Evolutionary conservation across 1,140 invertebrate species (phyloP).

Genomic region (Tetragonula clypearis): DNA sequence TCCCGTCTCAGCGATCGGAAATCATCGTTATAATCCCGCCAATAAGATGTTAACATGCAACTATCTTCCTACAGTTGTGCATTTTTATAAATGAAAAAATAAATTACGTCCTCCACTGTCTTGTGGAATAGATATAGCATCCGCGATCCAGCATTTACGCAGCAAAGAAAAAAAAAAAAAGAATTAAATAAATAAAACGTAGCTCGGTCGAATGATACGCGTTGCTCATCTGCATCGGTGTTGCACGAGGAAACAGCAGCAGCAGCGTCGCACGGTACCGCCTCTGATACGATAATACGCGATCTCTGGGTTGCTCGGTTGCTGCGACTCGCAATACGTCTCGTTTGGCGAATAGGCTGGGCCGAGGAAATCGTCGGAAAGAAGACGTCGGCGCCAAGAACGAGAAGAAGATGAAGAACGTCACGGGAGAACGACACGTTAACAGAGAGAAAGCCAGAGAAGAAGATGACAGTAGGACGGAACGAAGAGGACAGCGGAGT

Average conservation of each 20-base stretch:
- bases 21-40: no score
- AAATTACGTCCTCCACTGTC: no score
- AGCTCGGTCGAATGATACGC: no score
- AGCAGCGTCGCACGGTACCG: neutral
- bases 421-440: no score
- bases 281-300: neutral
- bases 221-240: neutral
- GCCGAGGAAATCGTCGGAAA: neutral
- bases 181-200: no score
- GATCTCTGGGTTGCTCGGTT: neutral
- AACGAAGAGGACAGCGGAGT: neutral
- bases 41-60: no score
- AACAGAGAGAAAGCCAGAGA: neutral
- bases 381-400: neutral
- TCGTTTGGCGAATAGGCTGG: constrained; percentile 16
- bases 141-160: no score
- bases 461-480: neutral
- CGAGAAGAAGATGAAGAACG: neutral
- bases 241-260: neutral
- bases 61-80: no score
- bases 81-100: no score
- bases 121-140: no score
- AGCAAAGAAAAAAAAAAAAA: no score
- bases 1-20: no score
- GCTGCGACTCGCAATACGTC: neutral